A percentile compares a stretch with the other conserved stretches of the same genome.
Conservation (phyloP, 2,797 vertebrate genomes). For the Oryzias sinensis region DNA sequence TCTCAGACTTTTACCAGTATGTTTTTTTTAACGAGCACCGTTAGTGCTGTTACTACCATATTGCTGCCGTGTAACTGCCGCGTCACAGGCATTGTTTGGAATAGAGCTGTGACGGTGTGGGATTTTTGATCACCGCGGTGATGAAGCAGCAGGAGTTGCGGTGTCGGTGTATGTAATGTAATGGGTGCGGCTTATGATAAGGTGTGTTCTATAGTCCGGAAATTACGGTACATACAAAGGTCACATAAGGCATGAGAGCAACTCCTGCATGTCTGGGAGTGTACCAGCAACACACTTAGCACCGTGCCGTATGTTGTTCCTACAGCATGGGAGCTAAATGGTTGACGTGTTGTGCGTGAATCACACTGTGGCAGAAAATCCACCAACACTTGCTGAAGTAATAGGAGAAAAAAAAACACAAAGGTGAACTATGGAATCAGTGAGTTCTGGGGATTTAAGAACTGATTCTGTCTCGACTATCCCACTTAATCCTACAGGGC, state of each 20-base stretch:
- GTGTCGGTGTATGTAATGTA: too few relatives aligned
- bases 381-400: constrained; percentile 17
- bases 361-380: constrained; percentile 33
- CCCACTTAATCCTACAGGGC: constrained; percentile 43
- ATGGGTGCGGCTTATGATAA: too few relatives aligned
- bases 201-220: too few relatives aligned
- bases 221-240: constrained; percentile 8
- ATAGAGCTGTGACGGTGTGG: too few relatives aligned
- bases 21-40: too few relatives aligned
- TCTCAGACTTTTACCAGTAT: too few relatives aligned
- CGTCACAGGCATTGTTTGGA: too few relatives aligned
- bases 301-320: constrained; percentile 39
- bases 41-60: too few relatives aligned
- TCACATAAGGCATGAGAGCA: constrained; percentile 32
- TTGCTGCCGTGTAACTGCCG: too few relatives aligned
- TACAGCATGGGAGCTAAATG: constrained; percentile 46
- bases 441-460: constrained; percentile 22
- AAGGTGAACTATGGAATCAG: constrained; percentile 15
- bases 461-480: constrained; percentile 41
- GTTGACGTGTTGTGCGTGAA: constrained; percentile 47
- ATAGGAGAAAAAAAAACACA: constrained; percentile 9
- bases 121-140: too few relatives aligned
- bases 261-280: constrained; percentile 35
- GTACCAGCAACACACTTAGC: constrained; percentile 44
- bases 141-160: too few relatives aligned